Evolutionary conservation across 2,888 invertebrate species (phyloP).

Genomic region (Uloborus plumipes): DNA sequence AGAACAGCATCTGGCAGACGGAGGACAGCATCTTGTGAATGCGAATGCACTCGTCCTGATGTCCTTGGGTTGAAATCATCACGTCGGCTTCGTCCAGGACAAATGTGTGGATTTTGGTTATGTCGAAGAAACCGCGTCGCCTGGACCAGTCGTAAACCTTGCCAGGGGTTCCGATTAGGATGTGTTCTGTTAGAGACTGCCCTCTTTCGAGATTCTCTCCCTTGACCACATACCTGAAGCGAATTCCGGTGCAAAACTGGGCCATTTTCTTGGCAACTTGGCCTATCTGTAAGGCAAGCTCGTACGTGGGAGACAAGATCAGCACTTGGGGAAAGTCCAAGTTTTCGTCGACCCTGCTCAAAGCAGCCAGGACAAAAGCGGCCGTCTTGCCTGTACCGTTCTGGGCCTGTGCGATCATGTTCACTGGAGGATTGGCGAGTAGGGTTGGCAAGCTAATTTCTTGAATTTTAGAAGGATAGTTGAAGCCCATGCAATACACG

Average conservation of each 20-base stretch:
- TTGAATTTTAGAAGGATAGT: constrained; percentile 97
- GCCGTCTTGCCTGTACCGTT: constrained; percentile 99
- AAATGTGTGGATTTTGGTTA: constrained; percentile 86
- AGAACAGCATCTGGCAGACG: constrained; percentile 97
- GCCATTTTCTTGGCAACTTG: constrained; percentile 97
- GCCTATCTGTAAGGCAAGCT: constrained; percentile 96
- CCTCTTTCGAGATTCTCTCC: constrained; percentile 78
- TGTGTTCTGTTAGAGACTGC: constrained; percentile 83
- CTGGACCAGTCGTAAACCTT: constrained; percentile 95
- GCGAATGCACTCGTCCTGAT: constrained; percentile 95
- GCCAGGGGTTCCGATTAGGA: constrained; percentile 97
- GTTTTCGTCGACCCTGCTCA: constrained; percentile 87
- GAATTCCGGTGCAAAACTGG: constrained; percentile 90
- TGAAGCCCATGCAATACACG: constrained; percentile 95
- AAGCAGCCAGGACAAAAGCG: constrained; percentile 96
- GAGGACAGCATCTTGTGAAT: constrained; percentile 83
- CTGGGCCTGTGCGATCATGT: constrained; percentile 99
- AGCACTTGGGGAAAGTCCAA: constrained; percentile 89
- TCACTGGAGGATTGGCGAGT: constrained; percentile 93
- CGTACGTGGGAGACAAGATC: constrained; percentile 97
- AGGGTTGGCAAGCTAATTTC: constrained; percentile 96
- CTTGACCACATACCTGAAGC: constrained; percentile 90
- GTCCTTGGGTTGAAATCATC: constrained; percentile 98
- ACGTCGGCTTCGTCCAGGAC: constrained; percentile 99
- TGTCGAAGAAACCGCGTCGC: constrained; percentile 87